These are phyloP conservation scores for Clarias magur DNA, from an alignment of 2,113 vertebrate genomes.

Conservation along the genomic window DNA sequence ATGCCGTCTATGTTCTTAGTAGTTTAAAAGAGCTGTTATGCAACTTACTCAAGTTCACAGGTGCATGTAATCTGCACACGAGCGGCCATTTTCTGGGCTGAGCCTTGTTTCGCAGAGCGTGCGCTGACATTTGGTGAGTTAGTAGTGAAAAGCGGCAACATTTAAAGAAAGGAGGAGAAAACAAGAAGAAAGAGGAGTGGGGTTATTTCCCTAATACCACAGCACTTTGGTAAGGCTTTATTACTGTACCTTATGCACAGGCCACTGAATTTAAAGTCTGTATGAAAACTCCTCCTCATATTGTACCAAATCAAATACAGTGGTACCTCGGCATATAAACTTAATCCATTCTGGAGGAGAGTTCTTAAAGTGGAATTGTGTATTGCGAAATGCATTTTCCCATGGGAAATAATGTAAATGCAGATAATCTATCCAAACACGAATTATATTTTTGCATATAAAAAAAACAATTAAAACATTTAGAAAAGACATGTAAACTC, in stretches of 20 bases:
- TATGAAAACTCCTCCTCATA: slow-evolving; percentile 6
- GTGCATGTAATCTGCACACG: slow-evolving; percentile 22
- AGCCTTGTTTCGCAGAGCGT: background rate
- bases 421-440: too few species aligned
- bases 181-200: background rate
- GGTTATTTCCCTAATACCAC: background rate
- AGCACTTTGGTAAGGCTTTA: slow-evolving; percentile 27
- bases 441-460: too few species aligned
- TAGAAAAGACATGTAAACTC: too few species aligned
- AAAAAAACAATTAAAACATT: too few species aligned
- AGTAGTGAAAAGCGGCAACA: slow-evolving; percentile 2
- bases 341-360: too few species aligned
- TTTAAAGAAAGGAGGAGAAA: slow-evolving; percentile 1
- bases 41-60: slow-evolving; percentile 28
- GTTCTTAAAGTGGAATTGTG: too few species aligned
- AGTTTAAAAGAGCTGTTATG: slow-evolving; percentile 16
- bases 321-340: too few species aligned
- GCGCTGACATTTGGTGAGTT: slow-evolving; percentile 35
- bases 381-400: too few species aligned
- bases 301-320: slow-evolving; percentile 20
- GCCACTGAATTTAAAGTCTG: slow-evolving; percentile 19
- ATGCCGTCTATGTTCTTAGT: background rate
- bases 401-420: too few species aligned
- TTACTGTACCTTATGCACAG: slow-evolving; percentile 24
- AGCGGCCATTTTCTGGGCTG: slow-evolving; percentile 51